Evolutionary conservation across 2,888 invertebrate genomes (phyloP).

Genomic region (Epirrhoe alternata): DNA sequence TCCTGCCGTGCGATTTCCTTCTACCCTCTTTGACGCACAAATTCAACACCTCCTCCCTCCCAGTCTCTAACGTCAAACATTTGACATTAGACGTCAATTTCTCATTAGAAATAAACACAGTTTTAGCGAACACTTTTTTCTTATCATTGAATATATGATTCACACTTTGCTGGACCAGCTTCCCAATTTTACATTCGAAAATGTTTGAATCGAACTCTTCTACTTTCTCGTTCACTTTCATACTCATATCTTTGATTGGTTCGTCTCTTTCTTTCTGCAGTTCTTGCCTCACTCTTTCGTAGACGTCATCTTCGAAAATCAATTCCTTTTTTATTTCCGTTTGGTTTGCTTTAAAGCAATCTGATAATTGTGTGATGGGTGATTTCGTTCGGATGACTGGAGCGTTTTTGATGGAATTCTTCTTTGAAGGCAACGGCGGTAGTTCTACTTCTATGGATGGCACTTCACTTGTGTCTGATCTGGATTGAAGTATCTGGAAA

Average conservation of each 20-base stretch:
- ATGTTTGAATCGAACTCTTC: slow-evolving; percentile 46
- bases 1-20: slow-evolving; percentile 72
- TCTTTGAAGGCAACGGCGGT: slow-evolving; percentile 34
- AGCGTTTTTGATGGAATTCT: slow-evolving; percentile 42
- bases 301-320: slow-evolving; percentile 45
- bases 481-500: slow-evolving; percentile 53
- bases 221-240: neutral
- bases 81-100: slow-evolving; percentile 53
- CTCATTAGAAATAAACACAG: slow-evolving; percentile 69
- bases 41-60: slow-evolving; percentile 61
- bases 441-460: slow-evolving; percentile 56
- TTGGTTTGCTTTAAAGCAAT: slow-evolving; percentile 49
- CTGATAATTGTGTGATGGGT: slow-evolving; percentile 48
- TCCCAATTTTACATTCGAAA: slow-evolving; percentile 76
- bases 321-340: slow-evolving; percentile 33
- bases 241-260: slow-evolving; percentile 8
- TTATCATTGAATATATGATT: slow-evolving; percentile 75
- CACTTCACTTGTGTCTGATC: slow-evolving; percentile 59
- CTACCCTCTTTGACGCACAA: slow-evolving; percentile 72
- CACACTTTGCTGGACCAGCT: slow-evolving; percentile 74
- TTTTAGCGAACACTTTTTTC: slow-evolving; percentile 72
- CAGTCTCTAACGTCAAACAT: slow-evolving; percentile 48
- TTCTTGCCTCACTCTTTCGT: slow-evolving; percentile 42
- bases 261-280: slow-evolving; percentile 30
- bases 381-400: slow-evolving; percentile 51